Base-by-base conservation (phyloP, 2,888 invertebrate genomes). In the Heliconius ethilla region DNA sequence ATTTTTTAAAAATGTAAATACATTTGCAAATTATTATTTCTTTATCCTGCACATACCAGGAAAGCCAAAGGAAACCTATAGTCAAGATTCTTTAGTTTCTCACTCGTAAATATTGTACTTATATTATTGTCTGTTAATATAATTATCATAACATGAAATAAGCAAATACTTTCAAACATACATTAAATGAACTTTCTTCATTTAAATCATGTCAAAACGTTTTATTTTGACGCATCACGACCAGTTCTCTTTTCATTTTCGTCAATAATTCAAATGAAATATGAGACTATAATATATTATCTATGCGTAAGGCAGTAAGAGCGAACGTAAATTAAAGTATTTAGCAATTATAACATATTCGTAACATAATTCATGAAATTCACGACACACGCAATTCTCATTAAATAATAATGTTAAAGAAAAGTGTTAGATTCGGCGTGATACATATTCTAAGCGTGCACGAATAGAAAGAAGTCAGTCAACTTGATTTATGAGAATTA, bases 181-280 rank as follows among this genome's bases (percentile, higher is more conserved):
- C 0, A 25, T 40, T 25, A 25, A 11, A 40, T 18, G 15, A 13
- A 40, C 40, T 69, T 69, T 40, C 69, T 40, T 5, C 13, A 25
- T 7, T 69, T 69, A 4, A 66, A 66, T 40, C 62, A 76, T 74
- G 62, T 63, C 63, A 45, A 51, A 73, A 25, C 7, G 27, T 78
- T 72, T 75, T 65, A 65, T 81, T 81, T 80, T 81, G 80, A 80
- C 81, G 63, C 75, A 73, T 76, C 27, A 80, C 76, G 75, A 70
- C n/a, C n/a, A 66, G 45, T 77, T 77, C 74, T 80, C 78, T 81
- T 81, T 77, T 80, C 81, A 75, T 78, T 81, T 81, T 81, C 80
- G 77, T 80, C 66, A n/a, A 33, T 77, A 27, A 59, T 66, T 25
- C 33, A 11, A 70, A 55, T 1, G 25, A n/a, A 18, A 18, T 5